phyloP scores from a whole-genome alignment of 2,113 vertebrate species.

The Morone chrysops region DNA sequence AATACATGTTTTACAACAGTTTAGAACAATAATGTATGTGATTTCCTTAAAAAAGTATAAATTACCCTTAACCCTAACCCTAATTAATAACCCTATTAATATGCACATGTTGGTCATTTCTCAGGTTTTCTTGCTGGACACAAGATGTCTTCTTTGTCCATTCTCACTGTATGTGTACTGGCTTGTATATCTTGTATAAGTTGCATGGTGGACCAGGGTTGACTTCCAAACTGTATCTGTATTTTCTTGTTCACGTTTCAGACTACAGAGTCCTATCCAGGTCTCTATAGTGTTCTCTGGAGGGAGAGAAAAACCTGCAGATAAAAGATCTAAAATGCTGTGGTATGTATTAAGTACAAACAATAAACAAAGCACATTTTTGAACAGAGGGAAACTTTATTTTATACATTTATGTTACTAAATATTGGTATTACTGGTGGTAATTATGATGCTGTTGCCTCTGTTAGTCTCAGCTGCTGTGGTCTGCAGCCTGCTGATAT shows the following conservation, averaged over 20 bases:
- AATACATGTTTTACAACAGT: background rate
- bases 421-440: background rate
- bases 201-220: too few relatives aligned
- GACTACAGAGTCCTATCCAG: conserved; percentile 54
- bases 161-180: too few relatives aligned
- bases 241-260: conserved; percentile 49
- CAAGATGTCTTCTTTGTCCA: too few relatives aligned
- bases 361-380: too few relatives aligned
- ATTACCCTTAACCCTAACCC: too few relatives aligned
- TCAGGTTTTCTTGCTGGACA: too few relatives aligned
- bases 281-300: conserved; percentile 56
- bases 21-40: too few relatives aligned
- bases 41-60: too few relatives aligned
- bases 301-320: conserved; percentile 17
- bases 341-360: conserved; percentile 44
- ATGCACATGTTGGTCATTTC: background rate
- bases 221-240: background rate
- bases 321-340: conserved; percentile 50
- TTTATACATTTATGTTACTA: background rate
- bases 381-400: background rate
- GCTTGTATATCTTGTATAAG: too few relatives aligned
- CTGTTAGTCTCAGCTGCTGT: conserved; percentile 81
- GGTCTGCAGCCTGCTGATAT: conserved; percentile 72
- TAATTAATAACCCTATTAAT: too few relatives aligned
- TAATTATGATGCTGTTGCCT: background rate